A percentile compares a stretch with the other conserved stretches of the same genome.
phyloP scores from a whole-genome alignment of 2,888 invertebrate genomes.

The Lasioglossum vierecki region DNA sequence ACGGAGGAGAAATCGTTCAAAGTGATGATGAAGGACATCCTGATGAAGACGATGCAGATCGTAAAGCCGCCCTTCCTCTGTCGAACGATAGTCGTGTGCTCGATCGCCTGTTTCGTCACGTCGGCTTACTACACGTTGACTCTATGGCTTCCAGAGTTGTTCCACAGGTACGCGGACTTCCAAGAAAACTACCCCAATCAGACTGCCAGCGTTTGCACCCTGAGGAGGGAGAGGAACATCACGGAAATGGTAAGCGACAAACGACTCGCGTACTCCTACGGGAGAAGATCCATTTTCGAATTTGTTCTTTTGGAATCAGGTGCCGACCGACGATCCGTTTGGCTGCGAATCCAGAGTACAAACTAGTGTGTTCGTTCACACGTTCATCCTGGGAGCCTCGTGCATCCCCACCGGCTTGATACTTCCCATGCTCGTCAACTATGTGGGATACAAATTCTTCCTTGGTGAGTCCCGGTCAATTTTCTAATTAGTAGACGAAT shows the following conservation, averaged over 20 bases:
- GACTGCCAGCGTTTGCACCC: constrained; percentile 90
- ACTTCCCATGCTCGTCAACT: constrained; percentile 91
- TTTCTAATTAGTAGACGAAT: too few species aligned
- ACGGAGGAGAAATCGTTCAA: constrained; percentile 80
- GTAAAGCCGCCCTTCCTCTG: constrained; percentile 89
- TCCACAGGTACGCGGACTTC: constrained; percentile 90
- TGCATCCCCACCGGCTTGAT: constrained; percentile 91
- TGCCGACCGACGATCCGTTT: constrained; percentile 82
- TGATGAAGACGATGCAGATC: constrained; percentile 88
- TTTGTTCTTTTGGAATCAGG: background rate
- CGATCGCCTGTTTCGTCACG: constrained; percentile 92
- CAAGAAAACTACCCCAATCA: constrained; percentile 88
- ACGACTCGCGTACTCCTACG: background rate
- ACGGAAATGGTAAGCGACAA: constrained; percentile 36
- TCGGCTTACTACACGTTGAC: constrained; percentile 95
- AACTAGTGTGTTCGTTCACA: constrained; percentile 89
- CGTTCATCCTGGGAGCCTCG: constrained; percentile 90
- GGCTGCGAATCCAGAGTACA: constrained; percentile 88
- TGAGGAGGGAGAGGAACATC: constrained; percentile 83
- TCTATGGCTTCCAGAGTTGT: constrained; percentile 96
- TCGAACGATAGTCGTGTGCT: constrained; percentile 90
- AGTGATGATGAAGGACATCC: constrained; percentile 78
- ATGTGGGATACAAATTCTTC: constrained; percentile 91
- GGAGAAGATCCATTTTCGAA: too few species aligned
- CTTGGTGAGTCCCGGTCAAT: constrained; percentile 86